Conservation (phyloP, 2,888 invertebrate genomes). For the Invenusta paracnida region DNA sequence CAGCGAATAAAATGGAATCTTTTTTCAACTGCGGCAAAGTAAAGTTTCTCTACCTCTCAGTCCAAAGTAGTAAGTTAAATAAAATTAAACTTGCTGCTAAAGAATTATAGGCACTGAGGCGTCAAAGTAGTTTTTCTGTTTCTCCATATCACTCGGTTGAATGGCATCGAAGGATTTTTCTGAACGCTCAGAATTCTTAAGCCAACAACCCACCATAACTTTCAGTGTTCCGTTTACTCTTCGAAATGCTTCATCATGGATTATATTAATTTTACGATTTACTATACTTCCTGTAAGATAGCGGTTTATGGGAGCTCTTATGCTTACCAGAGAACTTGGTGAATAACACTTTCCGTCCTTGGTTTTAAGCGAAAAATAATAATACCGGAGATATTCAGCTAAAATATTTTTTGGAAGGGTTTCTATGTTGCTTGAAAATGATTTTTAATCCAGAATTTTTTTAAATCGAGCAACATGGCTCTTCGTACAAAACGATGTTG, state of each 20-base stretch:
- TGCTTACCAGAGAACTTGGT: constrained; percentile 33
- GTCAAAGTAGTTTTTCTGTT: background rate
- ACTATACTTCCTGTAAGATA: constrained; percentile 33
- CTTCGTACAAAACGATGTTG: constrained; percentile 32
- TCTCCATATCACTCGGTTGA: constrained; percentile 35
- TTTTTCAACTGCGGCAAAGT: constrained; percentile 35
- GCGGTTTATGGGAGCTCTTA: constrained; percentile 26
- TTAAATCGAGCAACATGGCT: constrained; percentile 28
- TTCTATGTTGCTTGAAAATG: constrained; percentile 32
- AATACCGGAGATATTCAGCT: constrained; percentile 27
- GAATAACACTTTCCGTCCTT: constrained; percentile 34
- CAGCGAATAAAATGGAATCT: constrained; percentile 16
- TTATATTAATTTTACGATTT: constrained; percentile 27
- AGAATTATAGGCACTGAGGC: constrained; percentile 16
- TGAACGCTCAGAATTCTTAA: constrained; percentile 33
- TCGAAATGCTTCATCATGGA: constrained; percentile 27
- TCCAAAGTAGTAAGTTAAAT: constrained; percentile 32
- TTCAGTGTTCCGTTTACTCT: constrained; percentile 27
- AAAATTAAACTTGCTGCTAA: constrained; percentile 33
- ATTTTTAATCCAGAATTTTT: constrained; percentile 22
- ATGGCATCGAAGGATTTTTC: constrained; percentile 18
- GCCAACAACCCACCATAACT: constrained; percentile 31
- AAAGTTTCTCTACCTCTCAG: constrained; percentile 30
- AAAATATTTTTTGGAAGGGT: constrained; percentile 32
- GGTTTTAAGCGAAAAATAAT: constrained; percentile 32